phyloP scores from a whole-genome alignment of 2,888 invertebrate species.

The Melieria omissa region DNA sequence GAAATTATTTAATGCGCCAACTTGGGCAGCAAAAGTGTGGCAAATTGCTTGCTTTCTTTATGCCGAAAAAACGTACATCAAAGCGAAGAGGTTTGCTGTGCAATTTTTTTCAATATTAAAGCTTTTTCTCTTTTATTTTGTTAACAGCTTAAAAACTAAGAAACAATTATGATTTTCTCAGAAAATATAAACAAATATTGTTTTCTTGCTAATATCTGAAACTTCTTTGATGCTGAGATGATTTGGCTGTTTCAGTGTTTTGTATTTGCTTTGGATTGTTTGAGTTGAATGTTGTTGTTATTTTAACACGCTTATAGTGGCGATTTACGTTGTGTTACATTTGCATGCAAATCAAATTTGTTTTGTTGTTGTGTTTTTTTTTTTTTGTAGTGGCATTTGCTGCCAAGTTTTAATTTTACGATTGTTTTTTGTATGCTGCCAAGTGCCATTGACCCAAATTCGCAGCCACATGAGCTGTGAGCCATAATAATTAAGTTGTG shows the following conservation, averaged over 20 bases:
- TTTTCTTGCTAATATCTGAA: not conserved
- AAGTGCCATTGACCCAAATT: slow-evolving; percentile 28
- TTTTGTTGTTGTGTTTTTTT: not conserved
- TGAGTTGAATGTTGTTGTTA: not conserved
- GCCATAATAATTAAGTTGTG: not conserved
- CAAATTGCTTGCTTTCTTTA: slow-evolving; percentile 1
- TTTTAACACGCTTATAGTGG: not conserved
- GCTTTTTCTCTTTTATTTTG: too few relatives aligned
- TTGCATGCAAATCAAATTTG: not conserved
- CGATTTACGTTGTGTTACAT: not conserved
- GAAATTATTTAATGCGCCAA: slow-evolving; percentile 25
- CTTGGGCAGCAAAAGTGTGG: slow-evolving; percentile 20
- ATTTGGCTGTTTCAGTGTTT: not conserved
- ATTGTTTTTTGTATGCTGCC: slow-evolving; percentile 21
- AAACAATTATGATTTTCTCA: too few relatives aligned
- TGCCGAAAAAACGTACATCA: too few relatives aligned
- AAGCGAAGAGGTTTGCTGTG: too few relatives aligned
- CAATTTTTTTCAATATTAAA: too few relatives aligned
- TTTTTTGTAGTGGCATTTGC: not conserved
- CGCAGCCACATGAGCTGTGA: not conserved
- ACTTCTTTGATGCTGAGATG: not conserved
- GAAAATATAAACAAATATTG: not conserved
- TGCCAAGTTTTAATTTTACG: slow-evolving; percentile 29
- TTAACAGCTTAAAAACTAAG: too few relatives aligned
- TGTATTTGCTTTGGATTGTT: not conserved